A percentile compares a stretch with the other conserved stretches of the same genome.
Evolutionary conservation across 2,888 invertebrate genomes (phyloP).

Genomic region (Thecophora atra): DNA sequence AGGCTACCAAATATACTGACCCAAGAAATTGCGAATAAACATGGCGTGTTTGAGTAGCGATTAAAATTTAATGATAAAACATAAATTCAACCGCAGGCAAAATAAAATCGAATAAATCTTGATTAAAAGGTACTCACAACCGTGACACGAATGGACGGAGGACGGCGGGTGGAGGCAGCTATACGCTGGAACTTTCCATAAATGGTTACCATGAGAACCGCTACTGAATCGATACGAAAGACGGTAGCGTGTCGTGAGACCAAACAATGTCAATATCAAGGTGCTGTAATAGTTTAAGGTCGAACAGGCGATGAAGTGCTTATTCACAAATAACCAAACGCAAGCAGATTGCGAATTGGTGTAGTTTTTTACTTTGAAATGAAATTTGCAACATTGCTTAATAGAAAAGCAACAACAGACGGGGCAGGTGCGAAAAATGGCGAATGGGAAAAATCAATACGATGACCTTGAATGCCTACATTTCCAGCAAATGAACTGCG

Average conservation of each 20-base stretch:
- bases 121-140: no score
- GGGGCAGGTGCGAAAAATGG: not conserved
- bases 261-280: slow-evolving; percentile 32
- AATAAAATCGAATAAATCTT: no score
- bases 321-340: not conserved
- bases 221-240: slow-evolving; percentile 7
- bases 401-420: no score
- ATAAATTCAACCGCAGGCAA: not conserved
- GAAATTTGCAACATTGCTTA: no score
- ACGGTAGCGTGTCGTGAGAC: not conserved
- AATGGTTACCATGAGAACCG: not conserved
- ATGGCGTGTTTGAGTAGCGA: slow-evolving; percentile 16
- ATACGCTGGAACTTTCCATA: no score
- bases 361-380: not conserved
- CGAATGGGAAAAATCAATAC: slow-evolving; percentile 57
- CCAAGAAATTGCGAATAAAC: slow-evolving; percentile 1
- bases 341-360: not conserved
- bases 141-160: no score
- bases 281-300: slow-evolving; percentile 8
- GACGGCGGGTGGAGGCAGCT: not conserved
- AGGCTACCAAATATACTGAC: slow-evolving; percentile 9
- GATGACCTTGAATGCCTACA: slow-evolving; percentile 55
- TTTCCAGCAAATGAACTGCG: no score
- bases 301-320: slow-evolving; percentile 3
- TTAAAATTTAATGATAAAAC: not conserved